These are phyloP conservation scores for Catharus fuscescens DNA, from an alignment of 2,113 vertebrate species.

Conservation along the genomic window DNA sequence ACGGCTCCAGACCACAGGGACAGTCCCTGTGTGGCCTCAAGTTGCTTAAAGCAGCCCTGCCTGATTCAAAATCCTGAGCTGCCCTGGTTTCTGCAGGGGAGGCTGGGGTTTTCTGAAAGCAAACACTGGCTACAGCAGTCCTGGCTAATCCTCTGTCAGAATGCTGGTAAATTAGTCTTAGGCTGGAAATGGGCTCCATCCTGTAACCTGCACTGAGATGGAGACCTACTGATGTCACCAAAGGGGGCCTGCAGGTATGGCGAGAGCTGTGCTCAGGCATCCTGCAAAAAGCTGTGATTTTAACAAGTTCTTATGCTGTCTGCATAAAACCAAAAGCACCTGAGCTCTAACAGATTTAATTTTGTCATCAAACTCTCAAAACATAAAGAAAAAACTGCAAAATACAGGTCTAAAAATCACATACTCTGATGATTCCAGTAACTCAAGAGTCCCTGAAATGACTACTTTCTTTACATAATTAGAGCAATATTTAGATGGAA, in stretches of 20 bases:
- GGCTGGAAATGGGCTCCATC: neutral
- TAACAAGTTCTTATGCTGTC: neutral
- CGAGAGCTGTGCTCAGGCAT: neutral
- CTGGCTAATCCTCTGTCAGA: neutral
- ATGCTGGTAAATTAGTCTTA: neutral
- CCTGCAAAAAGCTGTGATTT: neutral
- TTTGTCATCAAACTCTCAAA: neutral
- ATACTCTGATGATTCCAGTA: neutral
- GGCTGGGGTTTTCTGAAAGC: neutral
- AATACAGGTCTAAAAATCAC: neutral
- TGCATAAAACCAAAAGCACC: neutral
- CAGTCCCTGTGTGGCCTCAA: neutral
- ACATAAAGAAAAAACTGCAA: neutral
- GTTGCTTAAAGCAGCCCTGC: neutral
- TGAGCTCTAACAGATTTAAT: neutral
- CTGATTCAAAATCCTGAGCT: neutral
- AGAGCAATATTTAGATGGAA: conserved; percentile 53
- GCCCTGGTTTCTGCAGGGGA: neutral
- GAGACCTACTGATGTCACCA: neutral
- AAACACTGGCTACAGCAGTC: neutral
- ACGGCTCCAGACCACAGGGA: neutral
- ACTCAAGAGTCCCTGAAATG: neutral
- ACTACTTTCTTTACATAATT: conserved; percentile 1
- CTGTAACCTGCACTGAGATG: rapidly evolving
- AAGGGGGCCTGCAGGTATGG: neutral